Evolutionary conservation across 1,140 invertebrate species (phyloP).

Genomic region (Drosophila repletoides): DNA sequence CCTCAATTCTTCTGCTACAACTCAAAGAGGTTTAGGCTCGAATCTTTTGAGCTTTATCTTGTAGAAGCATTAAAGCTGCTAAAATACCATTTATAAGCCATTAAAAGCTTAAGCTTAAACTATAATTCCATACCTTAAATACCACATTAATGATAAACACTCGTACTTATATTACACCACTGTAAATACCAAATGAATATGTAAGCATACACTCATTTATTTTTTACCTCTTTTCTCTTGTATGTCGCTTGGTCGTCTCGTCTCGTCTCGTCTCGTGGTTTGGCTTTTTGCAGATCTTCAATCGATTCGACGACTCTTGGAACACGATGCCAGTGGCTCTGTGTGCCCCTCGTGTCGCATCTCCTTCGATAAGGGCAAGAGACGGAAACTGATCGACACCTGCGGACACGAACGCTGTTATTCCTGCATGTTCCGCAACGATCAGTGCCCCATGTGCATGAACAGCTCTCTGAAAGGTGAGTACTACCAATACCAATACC

Average conservation of each 20-base stretch:
- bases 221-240: constrained; percentile 14
- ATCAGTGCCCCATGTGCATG: constrained; percentile 93
- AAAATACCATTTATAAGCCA: not conserved
- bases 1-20: too few relatives aligned
- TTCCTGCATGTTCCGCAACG: constrained; percentile 95
- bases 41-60: not conserved
- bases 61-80: not conserved
- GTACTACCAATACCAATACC: constrained; percentile 30
- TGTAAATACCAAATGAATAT: constrained; percentile 21
- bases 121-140: constrained; percentile 14
- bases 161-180: constrained; percentile 4
- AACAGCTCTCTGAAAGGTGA: constrained; percentile 82
- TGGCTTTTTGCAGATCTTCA: constrained; percentile 87
- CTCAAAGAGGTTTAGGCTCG: too few relatives aligned
- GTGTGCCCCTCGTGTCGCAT: constrained; percentile 93
- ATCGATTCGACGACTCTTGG: constrained; percentile 84
- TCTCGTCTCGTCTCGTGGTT: too few relatives aligned
- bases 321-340: constrained; percentile 84
- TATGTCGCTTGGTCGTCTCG: too few relatives aligned
- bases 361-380: constrained; percentile 97
- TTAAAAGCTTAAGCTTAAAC: not conserved
- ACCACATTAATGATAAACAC: constrained; percentile 10
- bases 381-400: constrained; percentile 95
- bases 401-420: constrained; percentile 97
- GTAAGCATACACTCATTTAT: constrained; percentile 8